Conservation (phyloP, 2,113 vertebrate genomes). For the Thamnaconus septentrionalis region DNA sequence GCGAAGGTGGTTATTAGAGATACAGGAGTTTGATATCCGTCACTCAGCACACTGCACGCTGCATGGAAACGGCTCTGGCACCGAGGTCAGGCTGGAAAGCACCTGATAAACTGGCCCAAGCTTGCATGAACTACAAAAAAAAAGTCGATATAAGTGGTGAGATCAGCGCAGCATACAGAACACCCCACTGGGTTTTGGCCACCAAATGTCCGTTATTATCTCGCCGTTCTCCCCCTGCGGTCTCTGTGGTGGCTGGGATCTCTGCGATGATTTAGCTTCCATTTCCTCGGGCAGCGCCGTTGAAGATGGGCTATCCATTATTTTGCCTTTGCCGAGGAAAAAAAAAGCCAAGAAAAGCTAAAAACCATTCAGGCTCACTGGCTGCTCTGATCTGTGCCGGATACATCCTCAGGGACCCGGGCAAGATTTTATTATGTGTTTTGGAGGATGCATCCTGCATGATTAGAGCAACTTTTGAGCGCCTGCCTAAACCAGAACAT, state of each 20-base stretch:
- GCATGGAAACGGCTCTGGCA: conserved; percentile 13
- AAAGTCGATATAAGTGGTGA: conserved; percentile 51
- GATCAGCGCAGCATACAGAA: conserved; percentile 29
- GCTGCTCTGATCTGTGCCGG: conserved; percentile 25
- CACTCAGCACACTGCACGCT: conserved; percentile 25
- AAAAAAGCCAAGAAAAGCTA: conserved; percentile 29
- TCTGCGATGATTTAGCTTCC: conserved; percentile 36
- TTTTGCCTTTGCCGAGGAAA: conserved; percentile 38
- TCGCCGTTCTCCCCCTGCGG: conserved; percentile 37
- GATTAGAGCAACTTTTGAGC: conserved; percentile 34
- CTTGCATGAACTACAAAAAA: conserved; percentile 17
- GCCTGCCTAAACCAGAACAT: conserved; percentile 4
- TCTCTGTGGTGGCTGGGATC: conserved; percentile 18
- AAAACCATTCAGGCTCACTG: conserved; percentile 34
- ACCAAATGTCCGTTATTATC: conserved; percentile 59
- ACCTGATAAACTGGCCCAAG: conserved; percentile 29
- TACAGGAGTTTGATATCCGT: conserved; percentile 18
- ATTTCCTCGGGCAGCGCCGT: conserved; percentile 41
- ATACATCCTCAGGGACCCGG: conserved; percentile 22
- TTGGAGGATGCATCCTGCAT: conserved; percentile 23
- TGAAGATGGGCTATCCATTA: conserved; percentile 50
- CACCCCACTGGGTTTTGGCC: conserved; percentile 32
- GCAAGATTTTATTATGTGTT: conserved; percentile 39
- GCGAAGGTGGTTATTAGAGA: conserved; percentile 13
- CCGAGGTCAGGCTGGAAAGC: conserved; percentile 27